Evolutionary conservation across 2,888 invertebrate genomes (phyloP), one percentile per base, ranked within the genome.

Genomic region (Chirona hameri): DNA sequence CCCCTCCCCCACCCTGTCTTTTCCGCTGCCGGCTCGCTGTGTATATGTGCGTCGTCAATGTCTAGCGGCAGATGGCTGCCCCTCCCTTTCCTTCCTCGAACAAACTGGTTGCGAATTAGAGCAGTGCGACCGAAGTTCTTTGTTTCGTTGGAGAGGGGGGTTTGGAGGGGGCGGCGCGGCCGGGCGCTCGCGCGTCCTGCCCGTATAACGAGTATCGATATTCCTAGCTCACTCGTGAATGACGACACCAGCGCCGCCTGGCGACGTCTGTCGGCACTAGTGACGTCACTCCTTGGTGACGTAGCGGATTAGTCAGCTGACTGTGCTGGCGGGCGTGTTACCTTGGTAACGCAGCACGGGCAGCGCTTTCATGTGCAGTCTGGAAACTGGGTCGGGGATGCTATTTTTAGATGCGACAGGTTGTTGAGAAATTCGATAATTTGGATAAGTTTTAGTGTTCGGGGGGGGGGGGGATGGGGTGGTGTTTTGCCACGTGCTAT

Each of bases 141-240:
- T 76, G 76, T 76, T 76, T 24, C 14, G 72, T 27, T 18, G 29
- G 39, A 5, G 39, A 31, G 76, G 76, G 27, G 76, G 46, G 65
- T 10, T 24, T 24, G 27, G 60, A 18, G 60, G 24, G 31, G 72
- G 72, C 12, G 72, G 21, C 39, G 18, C 29, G 18, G 31, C 31
- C 69, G 60, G 60, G 7, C 21, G 60, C 60, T 21, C 60, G 46
- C 76, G 46, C 46, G 24, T 24, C 18, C 10, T 76, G 76, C 24
- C 76, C 76, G 76, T 24, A 24, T 76, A 76, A 46, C 76, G 76
- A 76, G 76, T 76, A 76, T 76, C 76, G 46, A 76, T 76, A 46
- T 76, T 39, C 39, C 76, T 18, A 46, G 76, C 76, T 21, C 76
- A 46, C 76, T 76, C 76, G 39, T 76, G 76, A 76, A 46, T 76